phyloP scores from a whole-genome alignment of 2,113 vertebrate genomes.

The Nasalis larvatus region DNA sequence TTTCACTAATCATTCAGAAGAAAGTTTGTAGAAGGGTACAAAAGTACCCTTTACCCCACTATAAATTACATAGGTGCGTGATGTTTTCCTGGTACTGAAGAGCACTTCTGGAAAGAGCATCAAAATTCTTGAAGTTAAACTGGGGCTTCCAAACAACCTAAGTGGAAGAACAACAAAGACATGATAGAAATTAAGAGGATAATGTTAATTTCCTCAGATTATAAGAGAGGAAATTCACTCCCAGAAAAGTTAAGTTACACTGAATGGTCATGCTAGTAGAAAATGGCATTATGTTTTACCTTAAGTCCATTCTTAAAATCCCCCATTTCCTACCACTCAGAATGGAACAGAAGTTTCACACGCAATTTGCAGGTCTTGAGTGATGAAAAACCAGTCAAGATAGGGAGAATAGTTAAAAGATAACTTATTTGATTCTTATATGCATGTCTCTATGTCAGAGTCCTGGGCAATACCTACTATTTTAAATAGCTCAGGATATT shows the following conservation, averaged over 20 bases:
- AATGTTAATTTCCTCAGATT: not conserved
- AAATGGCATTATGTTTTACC: not conserved
- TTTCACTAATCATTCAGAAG: not conserved
- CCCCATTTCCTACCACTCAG: not conserved
- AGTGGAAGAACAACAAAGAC: not conserved
- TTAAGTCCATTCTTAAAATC: not conserved
- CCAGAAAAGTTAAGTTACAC: not conserved
- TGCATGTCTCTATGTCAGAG: not conserved
- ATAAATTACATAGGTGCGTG: not conserved
- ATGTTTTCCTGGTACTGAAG: not conserved
- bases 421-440: not conserved
- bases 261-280: not conserved
- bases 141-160: not conserved
- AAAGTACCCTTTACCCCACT: not conserved
- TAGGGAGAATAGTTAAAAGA: not conserved
- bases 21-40: not conserved
- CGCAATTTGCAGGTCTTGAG: not conserved
- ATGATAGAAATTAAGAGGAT: not conserved
- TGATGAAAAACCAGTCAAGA: not conserved
- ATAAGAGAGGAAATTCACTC: not conserved
- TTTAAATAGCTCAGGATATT: not conserved
- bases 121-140: not conserved
- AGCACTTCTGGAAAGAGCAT: not conserved
- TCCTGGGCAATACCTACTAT: not conserved
- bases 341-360: not conserved